These are phyloP conservation scores for Marmota flaviventris DNA, from an alignment of 2,113 vertebrate species.

Conservation along the genomic window DNA sequence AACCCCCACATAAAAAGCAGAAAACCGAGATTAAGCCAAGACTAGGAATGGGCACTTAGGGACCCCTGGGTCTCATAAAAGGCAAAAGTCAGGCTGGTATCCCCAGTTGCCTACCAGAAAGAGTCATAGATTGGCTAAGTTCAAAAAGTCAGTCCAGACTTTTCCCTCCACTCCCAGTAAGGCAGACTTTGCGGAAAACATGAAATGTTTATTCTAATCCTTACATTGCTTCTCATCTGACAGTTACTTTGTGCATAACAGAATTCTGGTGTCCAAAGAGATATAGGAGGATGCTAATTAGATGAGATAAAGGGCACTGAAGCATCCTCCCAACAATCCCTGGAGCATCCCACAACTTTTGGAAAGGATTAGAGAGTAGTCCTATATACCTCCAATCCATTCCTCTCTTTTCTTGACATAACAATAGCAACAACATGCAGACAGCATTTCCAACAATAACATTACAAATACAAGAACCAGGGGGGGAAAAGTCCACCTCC, in stretches of 20 bases:
- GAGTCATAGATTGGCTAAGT: not conserved
- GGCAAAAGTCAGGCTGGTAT: not conserved
- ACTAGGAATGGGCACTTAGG: not conserved
- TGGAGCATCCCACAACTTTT: not conserved
- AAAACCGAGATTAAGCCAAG: conserved; percentile 62
- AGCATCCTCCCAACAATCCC: not conserved
- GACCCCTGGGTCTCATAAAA: not conserved
- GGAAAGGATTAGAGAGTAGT: not conserved
- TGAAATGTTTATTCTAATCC: not conserved
- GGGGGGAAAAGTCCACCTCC: not conserved
- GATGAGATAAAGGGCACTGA: not conserved
- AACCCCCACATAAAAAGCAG: conserved; percentile 45
- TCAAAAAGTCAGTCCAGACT: conserved; percentile 62
- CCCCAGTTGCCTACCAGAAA: conserved; percentile 31
- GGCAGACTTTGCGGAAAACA: not conserved
- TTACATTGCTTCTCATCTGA: not conserved
- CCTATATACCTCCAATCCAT: not conserved
- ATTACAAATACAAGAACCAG: not conserved
- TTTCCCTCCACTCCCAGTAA: conserved; percentile 19
- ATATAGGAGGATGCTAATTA: not conserved
- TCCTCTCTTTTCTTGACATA: not conserved
- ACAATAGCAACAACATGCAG: not conserved
- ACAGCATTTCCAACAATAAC: not conserved
- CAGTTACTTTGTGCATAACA: not conserved
- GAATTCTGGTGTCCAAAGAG: not conserved